Conservation (phyloP, 2,113 vertebrate species). For the Petrocephalus zakoni region DNA sequence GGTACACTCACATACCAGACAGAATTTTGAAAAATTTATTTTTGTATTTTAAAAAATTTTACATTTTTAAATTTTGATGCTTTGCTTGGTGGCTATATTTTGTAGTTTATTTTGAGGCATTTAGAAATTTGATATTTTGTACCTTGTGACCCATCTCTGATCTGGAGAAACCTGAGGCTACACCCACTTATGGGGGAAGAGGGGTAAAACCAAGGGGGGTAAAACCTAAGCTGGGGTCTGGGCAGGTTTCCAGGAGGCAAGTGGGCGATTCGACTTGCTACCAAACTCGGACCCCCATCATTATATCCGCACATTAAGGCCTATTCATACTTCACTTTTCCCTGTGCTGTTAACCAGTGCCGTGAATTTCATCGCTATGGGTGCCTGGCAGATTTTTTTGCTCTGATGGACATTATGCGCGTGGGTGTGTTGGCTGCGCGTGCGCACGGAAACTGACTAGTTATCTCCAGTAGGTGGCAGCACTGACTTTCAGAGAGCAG, state of each 20-base stretch:
- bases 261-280: neutral
- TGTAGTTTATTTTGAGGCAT: neutral
- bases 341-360: neutral
- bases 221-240: neutral
- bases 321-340: neutral
- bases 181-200: neutral
- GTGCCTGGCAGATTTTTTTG: neutral
- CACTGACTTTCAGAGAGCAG: neutral
- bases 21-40: too few relatives aligned
- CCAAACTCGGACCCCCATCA: neutral
- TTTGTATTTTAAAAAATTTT: too few relatives aligned
- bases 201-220: neutral
- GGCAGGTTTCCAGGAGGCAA: neutral
- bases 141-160: neutral
- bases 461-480: neutral
- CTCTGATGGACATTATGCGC: neutral
- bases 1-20: too few relatives aligned
- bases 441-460: neutral
- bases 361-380: neutral
- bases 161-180: neutral
- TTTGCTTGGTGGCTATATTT: neutral
- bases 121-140: neutral
- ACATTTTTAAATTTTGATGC: neutral
- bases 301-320: neutral
- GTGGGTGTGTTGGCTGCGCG: neutral